phyloP scores from a whole-genome alignment of 2,888 invertebrate species.

The Diarsia rubi region DNA sequence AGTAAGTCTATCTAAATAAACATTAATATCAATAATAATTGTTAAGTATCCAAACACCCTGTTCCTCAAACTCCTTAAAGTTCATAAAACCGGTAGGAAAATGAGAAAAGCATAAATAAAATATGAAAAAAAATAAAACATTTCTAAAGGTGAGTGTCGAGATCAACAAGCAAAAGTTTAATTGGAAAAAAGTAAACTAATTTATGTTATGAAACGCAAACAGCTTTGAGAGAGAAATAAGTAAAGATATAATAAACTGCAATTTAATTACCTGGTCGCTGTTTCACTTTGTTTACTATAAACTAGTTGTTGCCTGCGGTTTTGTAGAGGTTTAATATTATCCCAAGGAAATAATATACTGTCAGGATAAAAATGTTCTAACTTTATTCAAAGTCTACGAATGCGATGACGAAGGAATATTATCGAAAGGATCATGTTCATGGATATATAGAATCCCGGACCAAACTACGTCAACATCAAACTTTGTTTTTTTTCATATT shows the following conservation, averaged over 20 bases:
- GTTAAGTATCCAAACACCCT: too few relatives aligned
- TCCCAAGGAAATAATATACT: not conserved
- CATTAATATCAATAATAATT: too few relatives aligned
- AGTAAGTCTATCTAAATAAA: too few relatives aligned
- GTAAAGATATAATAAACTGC: slow-evolving; percentile 27
- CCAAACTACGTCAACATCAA: too few relatives aligned
- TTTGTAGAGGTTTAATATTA: not conserved
- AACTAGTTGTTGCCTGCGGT: not conserved
- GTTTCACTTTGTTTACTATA: not conserved
- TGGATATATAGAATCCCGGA: too few relatives aligned
- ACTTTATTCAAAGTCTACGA: not conserved
- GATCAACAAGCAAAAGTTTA: slow-evolving; percentile 48
- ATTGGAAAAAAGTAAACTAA: slow-evolving; percentile 58
- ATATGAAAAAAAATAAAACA: not conserved
- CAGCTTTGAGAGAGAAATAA: slow-evolving; percentile 14
- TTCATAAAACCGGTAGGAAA: not conserved
- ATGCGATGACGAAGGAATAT: not conserved
- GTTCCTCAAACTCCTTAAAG: not conserved
- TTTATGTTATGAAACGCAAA: slow-evolving; percentile 44
- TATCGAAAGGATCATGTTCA: too few relatives aligned
- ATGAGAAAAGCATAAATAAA: not conserved
- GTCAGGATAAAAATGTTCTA: not conserved
- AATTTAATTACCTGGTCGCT: slow-evolving; percentile 35
- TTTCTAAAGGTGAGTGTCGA: slow-evolving; percentile 9
- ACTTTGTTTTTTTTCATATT: too few relatives aligned